These are phyloP conservation scores for Pasiphila rectangulata DNA, from an alignment of 2,888 invertebrate species.

Conservation along the genomic window DNA sequence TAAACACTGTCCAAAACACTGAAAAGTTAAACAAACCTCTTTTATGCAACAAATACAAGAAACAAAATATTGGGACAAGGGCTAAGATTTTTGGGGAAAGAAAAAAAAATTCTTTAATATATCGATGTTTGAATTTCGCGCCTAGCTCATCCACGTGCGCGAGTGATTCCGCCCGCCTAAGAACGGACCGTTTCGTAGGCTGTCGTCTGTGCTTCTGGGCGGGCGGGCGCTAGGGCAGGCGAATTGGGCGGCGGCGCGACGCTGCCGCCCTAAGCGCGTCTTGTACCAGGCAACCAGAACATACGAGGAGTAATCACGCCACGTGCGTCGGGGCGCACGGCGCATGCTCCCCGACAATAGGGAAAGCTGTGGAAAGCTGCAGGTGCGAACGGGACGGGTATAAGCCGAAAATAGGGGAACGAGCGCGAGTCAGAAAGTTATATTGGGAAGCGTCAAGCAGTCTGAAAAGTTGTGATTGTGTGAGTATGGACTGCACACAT, in stretches of 20 bases:
- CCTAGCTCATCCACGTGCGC: conserved; percentile 61
- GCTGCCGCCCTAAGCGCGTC: conserved; percentile 79
- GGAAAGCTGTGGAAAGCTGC: conserved; percentile 68
- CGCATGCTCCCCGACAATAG: conserved; percentile 61
- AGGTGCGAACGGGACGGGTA: conserved; percentile 51
- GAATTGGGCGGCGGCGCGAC: conserved; percentile 71
- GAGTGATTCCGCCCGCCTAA: conserved; percentile 49
- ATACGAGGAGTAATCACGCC: conserved; percentile 48
- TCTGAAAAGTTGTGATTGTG: conserved; percentile 63
- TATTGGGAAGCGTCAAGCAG: conserved; percentile 76
- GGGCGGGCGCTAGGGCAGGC: conserved; percentile 62
- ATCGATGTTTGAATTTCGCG: conserved; percentile 47
- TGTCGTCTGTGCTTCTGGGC: conserved; percentile 71
- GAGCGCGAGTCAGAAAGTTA: conserved; percentile 55
- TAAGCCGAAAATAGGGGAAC: conserved; percentile 61
- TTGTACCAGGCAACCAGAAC: conserved; percentile 70
- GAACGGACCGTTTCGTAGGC: conserved; percentile 69
- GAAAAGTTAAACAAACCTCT: conserved; percentile 41
- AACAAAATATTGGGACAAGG: conserved; percentile 16
- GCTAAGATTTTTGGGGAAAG: conserved; percentile 12
- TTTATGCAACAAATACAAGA: conserved; percentile 1
- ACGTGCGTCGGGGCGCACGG: conserved; percentile 68
- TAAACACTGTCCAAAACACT: conserved; percentile 58
- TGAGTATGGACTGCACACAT: conserved; percentile 37
- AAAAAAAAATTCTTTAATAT: conserved; percentile 39